These are phyloP conservation scores for Scolopax rusticola DNA, from an alignment of 2,797 vertebrate species.

Conservation along the genomic window DNA sequence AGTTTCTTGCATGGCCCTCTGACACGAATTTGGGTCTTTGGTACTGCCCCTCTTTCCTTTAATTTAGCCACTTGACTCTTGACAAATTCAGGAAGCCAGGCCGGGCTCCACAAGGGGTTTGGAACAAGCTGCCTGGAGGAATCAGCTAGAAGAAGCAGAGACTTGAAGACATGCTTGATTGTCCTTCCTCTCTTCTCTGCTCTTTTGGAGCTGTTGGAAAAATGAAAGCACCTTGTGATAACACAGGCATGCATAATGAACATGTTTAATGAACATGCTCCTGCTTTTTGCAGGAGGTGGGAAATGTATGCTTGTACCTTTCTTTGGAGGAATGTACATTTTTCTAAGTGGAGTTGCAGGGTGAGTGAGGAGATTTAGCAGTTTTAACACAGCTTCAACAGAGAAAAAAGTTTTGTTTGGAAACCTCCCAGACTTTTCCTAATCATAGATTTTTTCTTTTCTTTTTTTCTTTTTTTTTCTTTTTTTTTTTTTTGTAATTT, in stretches of 20 bases:
- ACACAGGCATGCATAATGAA: neutral
- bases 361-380: neutral
- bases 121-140: neutral
- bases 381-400: neutral
- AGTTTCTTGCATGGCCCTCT: neutral
- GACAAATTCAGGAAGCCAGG: neutral
- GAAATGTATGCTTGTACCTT: neutral
- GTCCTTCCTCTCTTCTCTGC: neutral
- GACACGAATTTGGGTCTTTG: neutral
- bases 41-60: neutral
- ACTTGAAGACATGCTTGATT: accelerated
- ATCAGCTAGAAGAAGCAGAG: neutral
- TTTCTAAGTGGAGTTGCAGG: neutral
- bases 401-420: neutral
- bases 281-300: neutral
- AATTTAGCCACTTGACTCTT: neutral
- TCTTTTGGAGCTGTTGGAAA: neutral
- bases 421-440: neutral
- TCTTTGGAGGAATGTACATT: neutral
- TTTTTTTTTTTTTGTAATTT: neutral
- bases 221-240: neutral
- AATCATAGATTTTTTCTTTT: neutral
- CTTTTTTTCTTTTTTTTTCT: neutral
- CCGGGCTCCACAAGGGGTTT: accelerated
- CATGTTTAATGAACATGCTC: neutral